Evolutionary conservation across 2,888 invertebrate genomes (phyloP).

Genomic region (Cancer borealis): DNA sequence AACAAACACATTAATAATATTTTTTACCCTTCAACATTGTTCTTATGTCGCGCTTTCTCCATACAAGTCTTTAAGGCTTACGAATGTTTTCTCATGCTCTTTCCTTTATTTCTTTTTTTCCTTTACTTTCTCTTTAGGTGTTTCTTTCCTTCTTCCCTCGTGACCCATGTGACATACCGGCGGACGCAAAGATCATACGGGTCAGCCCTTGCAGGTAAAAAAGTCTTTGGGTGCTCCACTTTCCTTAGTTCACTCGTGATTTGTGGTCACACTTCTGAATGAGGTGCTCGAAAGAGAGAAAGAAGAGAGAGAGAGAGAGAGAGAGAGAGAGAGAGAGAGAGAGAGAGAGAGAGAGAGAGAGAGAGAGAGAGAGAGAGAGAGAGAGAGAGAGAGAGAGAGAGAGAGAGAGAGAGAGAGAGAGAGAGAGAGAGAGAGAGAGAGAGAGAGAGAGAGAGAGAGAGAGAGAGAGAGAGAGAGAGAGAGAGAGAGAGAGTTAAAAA

Average conservation of each 20-base stretch:
- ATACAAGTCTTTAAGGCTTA: not conserved
- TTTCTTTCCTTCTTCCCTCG: slow-evolving; percentile 8
- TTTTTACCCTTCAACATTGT: not conserved
- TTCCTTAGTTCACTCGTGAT: not conserved
- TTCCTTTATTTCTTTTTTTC: not conserved
- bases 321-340: slow-evolving; percentile 20
- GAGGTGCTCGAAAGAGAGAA: not conserved
- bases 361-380: slow-evolving; percentile 14
- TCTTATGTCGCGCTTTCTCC: not conserved
- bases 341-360: slow-evolving; percentile 20
- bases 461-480: slow-evolving; percentile 12
- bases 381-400: slow-evolving; percentile 12
- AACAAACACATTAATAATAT: not conserved
- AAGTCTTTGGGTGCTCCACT: not conserved
- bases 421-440: slow-evolving; percentile 26
- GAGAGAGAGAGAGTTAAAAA: not conserved
- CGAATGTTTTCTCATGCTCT: not conserved
- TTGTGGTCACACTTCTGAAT: slow-evolving; percentile 12
- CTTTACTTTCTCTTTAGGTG: not conserved
- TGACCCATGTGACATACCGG: slow-evolving; percentile 14
- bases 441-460: slow-evolving; percentile 26
- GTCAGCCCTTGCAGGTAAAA: slow-evolving; percentile 1
- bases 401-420: not conserved
- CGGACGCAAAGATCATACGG: not conserved
- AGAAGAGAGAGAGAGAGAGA: slow-evolving; percentile 12